Conservation (phyloP, 2,113 vertebrate genomes). For the Empidonax traillii region DNA sequence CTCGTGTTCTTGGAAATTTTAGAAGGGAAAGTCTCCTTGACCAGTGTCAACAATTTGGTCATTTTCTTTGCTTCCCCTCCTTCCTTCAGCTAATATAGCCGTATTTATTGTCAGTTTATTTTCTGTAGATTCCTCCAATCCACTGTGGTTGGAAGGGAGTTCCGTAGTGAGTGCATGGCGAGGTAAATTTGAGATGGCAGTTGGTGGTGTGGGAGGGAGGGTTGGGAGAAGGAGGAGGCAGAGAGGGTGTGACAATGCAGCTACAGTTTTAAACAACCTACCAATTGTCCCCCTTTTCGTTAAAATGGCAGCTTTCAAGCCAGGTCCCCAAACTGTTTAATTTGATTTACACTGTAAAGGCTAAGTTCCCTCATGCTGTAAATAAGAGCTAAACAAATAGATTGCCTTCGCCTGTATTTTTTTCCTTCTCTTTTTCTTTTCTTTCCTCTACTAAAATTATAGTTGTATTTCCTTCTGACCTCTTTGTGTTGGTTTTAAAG, state of each 20-base stretch:
- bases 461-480: neutral
- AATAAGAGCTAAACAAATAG: conserved; percentile 47
- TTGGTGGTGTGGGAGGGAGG: conserved; percentile 26
- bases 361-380: conserved; percentile 72
- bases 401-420: neutral
- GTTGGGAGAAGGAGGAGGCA: neutral
- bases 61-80: conserved; percentile 21
- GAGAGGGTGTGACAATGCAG: neutral
- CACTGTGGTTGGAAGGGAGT: conserved; percentile 40
- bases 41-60: conserved; percentile 44
- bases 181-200: conserved; percentile 67
- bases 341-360: conserved; percentile 45
- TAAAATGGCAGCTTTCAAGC: conserved; percentile 45
- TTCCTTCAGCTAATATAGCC: conserved; percentile 19
- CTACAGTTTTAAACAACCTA: conserved; percentile 65
- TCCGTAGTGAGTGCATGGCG: conserved; percentile 58
- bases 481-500: conserved; percentile 61
- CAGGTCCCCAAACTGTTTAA: conserved; percentile 4
- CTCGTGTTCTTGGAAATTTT: conserved; percentile 60
- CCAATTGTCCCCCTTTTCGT: conserved; percentile 32
- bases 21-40: conserved; percentile 54
- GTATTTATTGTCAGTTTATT: conserved; percentile 63
- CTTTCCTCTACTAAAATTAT: conserved; percentile 11
- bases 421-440: neutral
- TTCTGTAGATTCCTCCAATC: conserved; percentile 52